phyloP scores from a whole-genome alignment of 2,888 invertebrate species.

The Pollenia labialis region DNA sequence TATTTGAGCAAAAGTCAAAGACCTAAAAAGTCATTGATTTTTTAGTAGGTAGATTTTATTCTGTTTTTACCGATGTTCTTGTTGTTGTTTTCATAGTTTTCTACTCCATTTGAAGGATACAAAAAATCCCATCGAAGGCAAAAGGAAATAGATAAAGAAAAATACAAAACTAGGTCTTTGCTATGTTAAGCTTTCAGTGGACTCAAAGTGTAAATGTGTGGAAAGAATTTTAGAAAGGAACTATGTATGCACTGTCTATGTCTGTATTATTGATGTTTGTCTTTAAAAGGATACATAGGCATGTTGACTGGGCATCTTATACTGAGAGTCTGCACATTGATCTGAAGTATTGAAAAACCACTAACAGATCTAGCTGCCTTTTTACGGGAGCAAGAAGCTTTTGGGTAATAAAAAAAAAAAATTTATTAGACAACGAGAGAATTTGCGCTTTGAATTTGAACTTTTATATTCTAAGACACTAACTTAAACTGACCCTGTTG shows the following conservation, averaged over 20 bases:
- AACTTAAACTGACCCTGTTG: too few relatives aligned
- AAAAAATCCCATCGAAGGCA: constrained; percentile 32
- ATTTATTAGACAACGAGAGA: too few relatives aligned
- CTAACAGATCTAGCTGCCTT: too few relatives aligned
- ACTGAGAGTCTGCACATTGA: too few relatives aligned
- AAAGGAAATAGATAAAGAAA: not conserved
- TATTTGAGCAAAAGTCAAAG: constrained; percentile 62
- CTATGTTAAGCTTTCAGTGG: not conserved
- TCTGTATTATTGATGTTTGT: not conserved
- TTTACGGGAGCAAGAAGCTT: too few relatives aligned
- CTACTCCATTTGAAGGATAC: constrained; percentile 51
- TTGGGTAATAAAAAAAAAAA: too few relatives aligned
- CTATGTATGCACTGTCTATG: not conserved
- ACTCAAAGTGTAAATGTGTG: not conserved
- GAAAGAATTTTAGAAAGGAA: not conserved
- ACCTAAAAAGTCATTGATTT: constrained; percentile 70
- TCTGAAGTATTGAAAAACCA: too few relatives aligned
- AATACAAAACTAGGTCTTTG: constrained; percentile 39
- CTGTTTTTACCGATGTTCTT: constrained; percentile 26
- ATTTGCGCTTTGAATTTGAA: too few relatives aligned
- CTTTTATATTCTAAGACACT: too few relatives aligned
- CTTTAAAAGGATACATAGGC: not conserved
- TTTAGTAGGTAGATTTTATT: constrained; percentile 46
- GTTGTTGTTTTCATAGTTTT: constrained; percentile 36
- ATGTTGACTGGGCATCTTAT: too few relatives aligned